Conservation (phyloP, 2,113 vertebrate genomes). For the Cyphomyrus plagiostoma region DNA sequence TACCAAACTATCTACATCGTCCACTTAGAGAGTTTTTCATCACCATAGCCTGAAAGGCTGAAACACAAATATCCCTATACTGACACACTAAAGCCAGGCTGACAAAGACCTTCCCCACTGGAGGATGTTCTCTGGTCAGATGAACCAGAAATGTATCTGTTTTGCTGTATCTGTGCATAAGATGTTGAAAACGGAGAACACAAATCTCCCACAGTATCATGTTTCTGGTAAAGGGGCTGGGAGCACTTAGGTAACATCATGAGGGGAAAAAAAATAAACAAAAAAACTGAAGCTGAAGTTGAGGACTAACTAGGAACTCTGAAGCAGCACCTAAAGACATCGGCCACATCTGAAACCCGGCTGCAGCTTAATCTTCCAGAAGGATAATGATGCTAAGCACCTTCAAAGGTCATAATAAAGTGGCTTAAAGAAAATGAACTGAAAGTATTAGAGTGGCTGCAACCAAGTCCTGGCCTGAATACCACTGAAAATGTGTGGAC, state of each 20-base stretch:
- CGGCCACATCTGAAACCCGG: background rate
- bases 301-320: background rate
- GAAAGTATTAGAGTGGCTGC: background rate
- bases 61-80: background rate
- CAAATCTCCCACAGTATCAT: background rate
- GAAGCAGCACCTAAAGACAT: background rate
- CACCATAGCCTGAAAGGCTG: background rate
- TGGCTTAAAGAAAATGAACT: background rate
- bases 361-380: background rate
- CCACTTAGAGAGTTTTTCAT: background rate
- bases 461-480: background rate
- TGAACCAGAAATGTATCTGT: background rate
- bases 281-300: background rate
- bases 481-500: background rate
- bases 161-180: background rate
- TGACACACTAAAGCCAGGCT: background rate
- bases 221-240: background rate
- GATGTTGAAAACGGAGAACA: background rate
- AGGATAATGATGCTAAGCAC: background rate
- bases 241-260: background rate
- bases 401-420: background rate
- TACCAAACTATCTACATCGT: background rate
- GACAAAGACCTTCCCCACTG: background rate
- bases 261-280: background rate
- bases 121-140: background rate